Evolutionary conservation across 2,113 vertebrate species (phyloP), one percentile per base, ranked within the genome.

Genomic region (Lamprologus speciosus): DNA sequence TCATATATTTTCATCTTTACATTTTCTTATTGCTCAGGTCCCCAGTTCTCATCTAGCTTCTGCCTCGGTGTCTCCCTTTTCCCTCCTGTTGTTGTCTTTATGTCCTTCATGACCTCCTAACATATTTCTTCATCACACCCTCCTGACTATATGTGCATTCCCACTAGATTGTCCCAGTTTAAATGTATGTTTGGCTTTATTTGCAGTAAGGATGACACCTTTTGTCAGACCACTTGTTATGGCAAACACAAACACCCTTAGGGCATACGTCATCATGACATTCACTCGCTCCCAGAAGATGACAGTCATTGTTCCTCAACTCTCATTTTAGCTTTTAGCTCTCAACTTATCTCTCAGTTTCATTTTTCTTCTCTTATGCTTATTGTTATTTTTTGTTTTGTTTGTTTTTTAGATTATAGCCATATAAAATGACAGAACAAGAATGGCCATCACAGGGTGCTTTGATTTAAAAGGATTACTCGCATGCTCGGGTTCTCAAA

Each of bases 1-100:
- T 91, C 82, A 95, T 93, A 90, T 82, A 88, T 95, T 96, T 95
- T 93, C 91, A 96, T 96, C 94, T 95, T 95, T 93, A 92, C 87
- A 58, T 88, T 81, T 85, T 82, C 7, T 78, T 60, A 33, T 82
- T 21, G 6, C 70, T 81, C 81, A 50, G 26, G 54, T 85, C n/a
- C 51, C 58, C 83, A 35, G 28, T 68, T 82, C 33, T 78, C 60
- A 42, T 82, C 86, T 68, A 96, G 94, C 95, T 94, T 89, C 78
- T 86, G 17, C 53, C 85, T 80, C 13, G 11, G 4, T 51, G 57
- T 88, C 85, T 55, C 8, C 57, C 81, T 35, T 33, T 81, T 63
- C 33, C 58, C 54, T 47, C 75, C 54, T 80, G 12, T 82, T 50
- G 68, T 92, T 90, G 8, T 75, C 80, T 83, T 42, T 45, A 26